Conservation (phyloP, 2,797 vertebrate genomes). For the Gymnothorax javanicus region DNA sequence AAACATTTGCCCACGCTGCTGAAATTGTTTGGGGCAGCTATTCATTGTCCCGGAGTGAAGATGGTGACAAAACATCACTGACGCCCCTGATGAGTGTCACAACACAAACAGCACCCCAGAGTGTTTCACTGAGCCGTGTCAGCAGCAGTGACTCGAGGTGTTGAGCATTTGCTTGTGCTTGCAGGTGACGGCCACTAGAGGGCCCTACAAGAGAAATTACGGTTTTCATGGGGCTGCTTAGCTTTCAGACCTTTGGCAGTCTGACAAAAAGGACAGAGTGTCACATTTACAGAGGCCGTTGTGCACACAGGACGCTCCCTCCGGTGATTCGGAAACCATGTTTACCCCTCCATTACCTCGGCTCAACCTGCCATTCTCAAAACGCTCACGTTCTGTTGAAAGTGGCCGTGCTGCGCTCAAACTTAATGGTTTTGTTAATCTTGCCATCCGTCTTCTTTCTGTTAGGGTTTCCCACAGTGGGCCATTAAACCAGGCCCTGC, state of each 20-base stretch:
- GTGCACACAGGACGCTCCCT: neutral
- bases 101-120: neutral
- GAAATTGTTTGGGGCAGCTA: neutral
- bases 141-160: neutral
- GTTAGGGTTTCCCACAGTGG: too few species aligned
- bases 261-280: neutral
- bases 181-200: slow-evolving; percentile 14
- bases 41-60: neutral
- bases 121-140: too few species aligned
- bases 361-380: neutral
- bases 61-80: neutral
- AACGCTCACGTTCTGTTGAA: too few species aligned
- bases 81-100: too few species aligned
- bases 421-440: too few species aligned
- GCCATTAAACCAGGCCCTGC: too few species aligned
- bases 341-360: neutral
- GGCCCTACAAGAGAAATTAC: slow-evolving; percentile 6
- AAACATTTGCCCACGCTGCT: neutral
- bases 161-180: neutral
- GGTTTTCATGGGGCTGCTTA: neutral
- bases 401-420: too few species aligned
- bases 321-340: neutral
- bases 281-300: neutral
- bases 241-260: neutral
- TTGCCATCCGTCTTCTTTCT: too few species aligned